Percentiles rank a stretch among this genome's conserved stretches.
Conservation (phyloP, 2,888 invertebrate species). For the Pteria penguin region DNA sequence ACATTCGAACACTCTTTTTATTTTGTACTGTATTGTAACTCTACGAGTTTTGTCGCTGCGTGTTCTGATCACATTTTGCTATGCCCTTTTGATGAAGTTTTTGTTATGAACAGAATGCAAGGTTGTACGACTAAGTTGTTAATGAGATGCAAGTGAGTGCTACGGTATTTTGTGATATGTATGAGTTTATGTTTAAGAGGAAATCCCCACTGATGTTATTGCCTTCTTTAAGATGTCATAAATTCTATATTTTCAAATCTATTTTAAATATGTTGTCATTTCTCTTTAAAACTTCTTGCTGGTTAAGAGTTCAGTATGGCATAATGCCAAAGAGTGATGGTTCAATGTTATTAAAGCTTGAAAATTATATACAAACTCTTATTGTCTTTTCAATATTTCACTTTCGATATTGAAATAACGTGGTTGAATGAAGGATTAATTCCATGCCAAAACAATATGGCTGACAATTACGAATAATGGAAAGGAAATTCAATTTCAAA, state of each 20-base stretch:
- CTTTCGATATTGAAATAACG: no score
- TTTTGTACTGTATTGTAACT: conserved; percentile 1
- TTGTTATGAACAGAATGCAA: neutral
- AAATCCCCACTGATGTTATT: conserved; percentile 26
- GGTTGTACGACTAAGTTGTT: neutral
- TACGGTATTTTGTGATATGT: conserved; percentile 12
- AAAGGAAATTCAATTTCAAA: no score
- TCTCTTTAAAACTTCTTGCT: conserved; percentile 46
- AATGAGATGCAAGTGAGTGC: neutral
- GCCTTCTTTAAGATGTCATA: conserved; percentile 33
- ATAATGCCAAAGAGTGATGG: conserved; percentile 43
- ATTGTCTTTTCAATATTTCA: neutral
- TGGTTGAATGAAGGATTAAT: no score
- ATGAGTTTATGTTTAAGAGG: conserved; percentile 24
- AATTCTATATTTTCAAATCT: conserved; percentile 48
- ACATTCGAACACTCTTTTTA: neutral
- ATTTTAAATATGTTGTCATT: conserved; percentile 46
- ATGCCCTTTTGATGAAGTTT: neutral
- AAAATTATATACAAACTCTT: neutral
- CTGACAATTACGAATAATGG: no score
- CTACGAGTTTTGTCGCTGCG: neutral
- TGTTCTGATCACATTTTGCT: no score
- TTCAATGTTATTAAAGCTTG: conserved; percentile 29
- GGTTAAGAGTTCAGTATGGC: conserved; percentile 50
- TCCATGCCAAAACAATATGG: no score